A percentile compares a stretch with the other conserved stretches of the same genome.
Conservation (phyloP, 2,797 vertebrate genomes). For the Chelonia mydas region DNA sequence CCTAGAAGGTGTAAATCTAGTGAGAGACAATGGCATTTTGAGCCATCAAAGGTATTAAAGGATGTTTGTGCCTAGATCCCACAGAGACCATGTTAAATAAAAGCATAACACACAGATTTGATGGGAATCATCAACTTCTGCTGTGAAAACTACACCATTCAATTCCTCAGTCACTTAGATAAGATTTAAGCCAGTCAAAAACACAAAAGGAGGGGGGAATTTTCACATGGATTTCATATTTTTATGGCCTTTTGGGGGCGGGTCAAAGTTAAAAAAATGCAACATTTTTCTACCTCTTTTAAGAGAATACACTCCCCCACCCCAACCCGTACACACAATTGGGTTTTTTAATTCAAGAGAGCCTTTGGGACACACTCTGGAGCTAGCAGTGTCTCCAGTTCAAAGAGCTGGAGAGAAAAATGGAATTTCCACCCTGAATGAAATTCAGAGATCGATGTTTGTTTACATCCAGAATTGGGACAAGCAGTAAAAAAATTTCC, state of each 20-base stretch:
- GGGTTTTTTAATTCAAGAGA: background rate
- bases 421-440: background rate
- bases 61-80: accelerated
- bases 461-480: background rate
- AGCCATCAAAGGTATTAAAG: accelerated
- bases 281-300: background rate
- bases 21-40: background rate
- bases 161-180: background rate
- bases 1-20: accelerated
- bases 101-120: background rate
- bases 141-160: background rate
- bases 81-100: background rate
- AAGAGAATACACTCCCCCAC: background rate
- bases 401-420: background rate
- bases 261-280: background rate
- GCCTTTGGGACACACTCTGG: background rate
- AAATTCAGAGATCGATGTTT: background rate
- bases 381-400: background rate
- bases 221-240: background rate
- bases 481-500: background rate
- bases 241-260: background rate
- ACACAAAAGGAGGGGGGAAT: background rate
- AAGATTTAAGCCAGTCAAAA: background rate
- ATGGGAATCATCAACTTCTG: background rate
- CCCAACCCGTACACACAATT: background rate